Percentiles rank a stretch among this genome's conserved stretches.
These are phyloP conservation scores for Rhagoletis zephyria DNA, from an alignment of 1,140 invertebrate species.

Conservation along the genomic window DNA sequence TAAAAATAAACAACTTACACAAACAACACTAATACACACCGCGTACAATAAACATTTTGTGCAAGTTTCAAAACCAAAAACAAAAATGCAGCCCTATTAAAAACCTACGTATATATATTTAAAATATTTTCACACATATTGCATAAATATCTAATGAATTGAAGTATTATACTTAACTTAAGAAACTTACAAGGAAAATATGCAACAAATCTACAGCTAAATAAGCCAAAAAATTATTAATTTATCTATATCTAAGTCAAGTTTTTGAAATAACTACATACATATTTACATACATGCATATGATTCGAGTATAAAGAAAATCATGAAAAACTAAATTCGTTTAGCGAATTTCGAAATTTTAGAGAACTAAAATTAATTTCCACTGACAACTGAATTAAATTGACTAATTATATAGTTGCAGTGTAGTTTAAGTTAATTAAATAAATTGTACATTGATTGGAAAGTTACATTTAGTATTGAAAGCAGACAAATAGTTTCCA, in stretches of 20 bases:
- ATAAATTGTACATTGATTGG: background rate
- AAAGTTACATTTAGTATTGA: constrained; percentile 7
- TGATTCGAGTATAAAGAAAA: background rate
- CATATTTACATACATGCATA: too few species aligned
- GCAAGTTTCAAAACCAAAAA: background rate
- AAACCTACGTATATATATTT: background rate
- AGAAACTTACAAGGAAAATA: background rate
- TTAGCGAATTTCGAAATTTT: constrained; percentile 32
- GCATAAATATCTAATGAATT: constrained; percentile 35
- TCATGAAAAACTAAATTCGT: background rate
- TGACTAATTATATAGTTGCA: constrained; percentile 8
- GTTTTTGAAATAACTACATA: constrained; percentile 4
- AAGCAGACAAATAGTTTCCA: background rate
- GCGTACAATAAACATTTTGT: constrained; percentile 11
- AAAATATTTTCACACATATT: constrained; percentile 25
- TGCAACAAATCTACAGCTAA: constrained; percentile 47
- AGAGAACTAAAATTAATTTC: constrained; percentile 22
- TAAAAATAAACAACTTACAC: background rate
- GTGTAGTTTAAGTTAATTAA: constrained; percentile 18
- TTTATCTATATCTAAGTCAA: background rate
- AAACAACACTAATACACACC: background rate
- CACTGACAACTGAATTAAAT: background rate
- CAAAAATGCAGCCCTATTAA: background rate
- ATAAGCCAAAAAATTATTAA: constrained; percentile 34
- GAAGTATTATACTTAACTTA: background rate